Conservation (phyloP, 1,140 invertebrate genomes). For the Drosophila santomea region DNA sequence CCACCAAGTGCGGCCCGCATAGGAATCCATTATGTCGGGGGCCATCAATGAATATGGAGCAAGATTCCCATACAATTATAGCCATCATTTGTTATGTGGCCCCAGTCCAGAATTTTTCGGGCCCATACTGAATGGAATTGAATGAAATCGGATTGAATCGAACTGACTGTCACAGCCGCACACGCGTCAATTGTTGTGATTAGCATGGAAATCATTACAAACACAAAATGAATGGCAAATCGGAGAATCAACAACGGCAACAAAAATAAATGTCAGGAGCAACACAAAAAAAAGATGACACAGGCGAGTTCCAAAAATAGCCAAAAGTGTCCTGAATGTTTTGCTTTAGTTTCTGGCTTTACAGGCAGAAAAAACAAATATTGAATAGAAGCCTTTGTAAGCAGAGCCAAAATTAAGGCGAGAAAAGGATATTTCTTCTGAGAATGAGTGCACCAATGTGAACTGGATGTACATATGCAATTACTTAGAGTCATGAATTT, state of each 20-base stretch:
- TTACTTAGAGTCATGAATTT: no score
- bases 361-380: conserved; percentile 5
- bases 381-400: neutral
- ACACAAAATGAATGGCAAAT: conserved; percentile 75
- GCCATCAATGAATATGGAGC: conserved; percentile 31
- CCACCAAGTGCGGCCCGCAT: conserved; percentile 27
- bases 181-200: conserved; percentile 81
- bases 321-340: conserved; percentile 38
- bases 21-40: conserved; percentile 37
- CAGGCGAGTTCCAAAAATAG: conserved; percentile 54
- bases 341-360: conserved; percentile 24
- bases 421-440: no score
- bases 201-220: conserved; percentile 82
- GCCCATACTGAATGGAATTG: neutral
- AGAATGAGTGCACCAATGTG: no score
- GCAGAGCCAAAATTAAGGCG: no score
- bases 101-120: neutral
- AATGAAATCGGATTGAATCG: conserved; percentile 7
- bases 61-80: conserved; percentile 47
- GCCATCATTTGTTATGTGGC: conserved; percentile 46
- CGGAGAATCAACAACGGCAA: conserved; percentile 54
- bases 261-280: conserved; percentile 26
- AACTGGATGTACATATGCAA: no score
- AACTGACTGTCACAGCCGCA: conserved; percentile 57
- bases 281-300: conserved; percentile 33